Evolutionary conservation across 2,113 vertebrate species (phyloP), one percentile per base, ranked within the genome.

Genomic region (Ptilonorhynchus violaceus): DNA sequence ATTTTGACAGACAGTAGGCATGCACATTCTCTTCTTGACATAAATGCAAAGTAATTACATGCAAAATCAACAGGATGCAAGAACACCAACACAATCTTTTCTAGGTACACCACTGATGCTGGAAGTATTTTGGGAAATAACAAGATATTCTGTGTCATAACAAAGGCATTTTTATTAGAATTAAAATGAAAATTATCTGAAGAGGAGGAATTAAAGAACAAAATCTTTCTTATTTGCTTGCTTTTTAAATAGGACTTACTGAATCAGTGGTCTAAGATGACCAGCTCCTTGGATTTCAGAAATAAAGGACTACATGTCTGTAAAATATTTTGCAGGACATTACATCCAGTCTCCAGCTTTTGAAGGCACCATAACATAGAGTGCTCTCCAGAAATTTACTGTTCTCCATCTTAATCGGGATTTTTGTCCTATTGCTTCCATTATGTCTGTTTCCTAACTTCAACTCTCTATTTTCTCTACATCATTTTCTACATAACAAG

Each of bases 151-250:
- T 50, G 42, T 86, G 64, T 96, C 70, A 94, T 58, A 92, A 95
- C 76, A 94, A 91, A 96, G 75, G 47, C 64, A 97, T 93, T 97
- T 98, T 95, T 85, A 92, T 82, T 89, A 92, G 83, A 94, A 95
- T 77, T 92, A 95, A 96, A 97, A 93, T 80, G 11, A 91, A 96
- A 89, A 93, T 66, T 25, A 69, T 70, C 31, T 78, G 60, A 94
- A 87, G 49, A 76, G 28, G 12, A 87, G 10, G 16, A 64, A 80
- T 60, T 78, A 82, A 85, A 88, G 58, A 76, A 62, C 11, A 30
- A 28, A 78, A 81, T 86, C 50, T 41, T 74, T 37, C 39, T 64
- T 37, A 50, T 78, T 53, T 92, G 23, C 58, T 95, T 67, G 17
- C 49, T 88, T 88, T 85, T 53, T 70, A 80, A 96, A 72, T 33